Conservation (phyloP, 2,797 vertebrate genomes). For the Gallirallus australis region DNA sequence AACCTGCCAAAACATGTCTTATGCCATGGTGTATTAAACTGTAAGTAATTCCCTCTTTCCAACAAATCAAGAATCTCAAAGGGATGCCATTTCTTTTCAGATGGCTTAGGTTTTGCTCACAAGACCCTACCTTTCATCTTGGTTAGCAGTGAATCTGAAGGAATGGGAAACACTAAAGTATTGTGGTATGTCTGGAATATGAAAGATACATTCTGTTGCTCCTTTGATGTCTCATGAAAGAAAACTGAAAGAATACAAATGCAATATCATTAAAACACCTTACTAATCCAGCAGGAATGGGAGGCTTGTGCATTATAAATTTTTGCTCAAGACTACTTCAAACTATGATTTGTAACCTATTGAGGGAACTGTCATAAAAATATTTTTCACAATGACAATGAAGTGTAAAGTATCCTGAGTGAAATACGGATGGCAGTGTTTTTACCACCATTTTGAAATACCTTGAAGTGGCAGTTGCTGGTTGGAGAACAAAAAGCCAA, state of each 20-base stretch:
- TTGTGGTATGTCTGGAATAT: conserved; percentile 17
- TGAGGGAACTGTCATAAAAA: not conserved
- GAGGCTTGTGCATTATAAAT: not conserved
- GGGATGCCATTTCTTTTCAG: conserved; percentile 30
- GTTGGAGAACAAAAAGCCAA: conserved; percentile 28
- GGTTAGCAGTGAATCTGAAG: conserved; percentile 12
- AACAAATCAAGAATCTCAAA: conserved; percentile 18
- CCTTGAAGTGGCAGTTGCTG: not conserved
- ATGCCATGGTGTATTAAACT: not conserved
- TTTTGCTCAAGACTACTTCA: conserved; percentile 7
- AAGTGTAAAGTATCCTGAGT: not conserved
- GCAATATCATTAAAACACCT: conserved; percentile 19
- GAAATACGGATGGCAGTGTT: not conserved
- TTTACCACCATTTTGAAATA: not conserved
- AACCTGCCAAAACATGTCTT: not conserved
- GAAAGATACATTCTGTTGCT: conserved; percentile 28
- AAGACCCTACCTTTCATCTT: conserved; percentile 70
- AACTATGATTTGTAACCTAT: not conserved
- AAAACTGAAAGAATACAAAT: conserved; percentile 53
- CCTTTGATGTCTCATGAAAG: conserved; percentile 62
- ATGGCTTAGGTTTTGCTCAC: conserved; percentile 24
- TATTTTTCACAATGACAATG: not conserved
- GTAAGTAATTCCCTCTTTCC: conserved; percentile 20
- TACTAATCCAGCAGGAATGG: conserved; percentile 6
- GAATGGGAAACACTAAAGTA: conserved; percentile 31